A percentile compares a stretch with the other conserved stretches of the same genome.
Conservation (phyloP, 1,140 invertebrate genomes). For the Pemphigus obesinymphae region DNA sequence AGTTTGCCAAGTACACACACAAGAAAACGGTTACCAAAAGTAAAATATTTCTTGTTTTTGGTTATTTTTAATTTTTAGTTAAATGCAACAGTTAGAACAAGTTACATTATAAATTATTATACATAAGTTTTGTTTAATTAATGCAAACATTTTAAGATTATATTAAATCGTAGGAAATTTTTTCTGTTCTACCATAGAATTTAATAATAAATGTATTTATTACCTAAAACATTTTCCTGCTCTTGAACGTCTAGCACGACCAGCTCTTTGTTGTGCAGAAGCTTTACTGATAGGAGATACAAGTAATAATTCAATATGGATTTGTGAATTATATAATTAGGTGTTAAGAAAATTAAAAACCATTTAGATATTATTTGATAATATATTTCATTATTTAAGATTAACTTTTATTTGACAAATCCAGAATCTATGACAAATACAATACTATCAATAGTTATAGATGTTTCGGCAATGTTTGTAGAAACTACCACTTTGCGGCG, state of each 20-base stretch:
- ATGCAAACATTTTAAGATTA: too few relatives aligned
- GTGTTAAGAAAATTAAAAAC: too few relatives aligned
- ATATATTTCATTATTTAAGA: not conserved
- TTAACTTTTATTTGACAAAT: slow-evolving; percentile 98
- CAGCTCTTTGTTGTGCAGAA: slow-evolving; percentile 96
- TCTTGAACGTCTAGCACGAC: slow-evolving; percentile 90
- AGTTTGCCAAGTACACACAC: too few relatives aligned
- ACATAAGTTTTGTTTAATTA: too few relatives aligned
- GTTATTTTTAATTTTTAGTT: too few relatives aligned
- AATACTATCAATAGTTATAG: slow-evolving; percentile 98
- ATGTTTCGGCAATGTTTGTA: slow-evolving; percentile 99
- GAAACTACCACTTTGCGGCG: slow-evolving; percentile 93
- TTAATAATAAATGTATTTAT: too few relatives aligned
- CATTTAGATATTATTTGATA: not conserved
- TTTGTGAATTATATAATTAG: slow-evolving; percentile 94
- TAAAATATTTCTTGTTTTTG: too few relatives aligned
- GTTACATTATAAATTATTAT: too few relatives aligned
- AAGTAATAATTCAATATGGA: slow-evolving; percentile 93
- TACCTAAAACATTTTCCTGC: slow-evolving; percentile 92
- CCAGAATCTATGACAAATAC: slow-evolving; percentile 99
- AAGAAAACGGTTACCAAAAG: too few relatives aligned
- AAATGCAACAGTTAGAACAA: too few relatives aligned
- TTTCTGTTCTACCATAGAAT: too few relatives aligned
- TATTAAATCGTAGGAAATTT: too few relatives aligned
- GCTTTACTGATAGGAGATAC: slow-evolving; percentile 99